phyloP scores from a whole-genome alignment of 2,888 invertebrate species.

The Agrotis exclamationis region DNA sequence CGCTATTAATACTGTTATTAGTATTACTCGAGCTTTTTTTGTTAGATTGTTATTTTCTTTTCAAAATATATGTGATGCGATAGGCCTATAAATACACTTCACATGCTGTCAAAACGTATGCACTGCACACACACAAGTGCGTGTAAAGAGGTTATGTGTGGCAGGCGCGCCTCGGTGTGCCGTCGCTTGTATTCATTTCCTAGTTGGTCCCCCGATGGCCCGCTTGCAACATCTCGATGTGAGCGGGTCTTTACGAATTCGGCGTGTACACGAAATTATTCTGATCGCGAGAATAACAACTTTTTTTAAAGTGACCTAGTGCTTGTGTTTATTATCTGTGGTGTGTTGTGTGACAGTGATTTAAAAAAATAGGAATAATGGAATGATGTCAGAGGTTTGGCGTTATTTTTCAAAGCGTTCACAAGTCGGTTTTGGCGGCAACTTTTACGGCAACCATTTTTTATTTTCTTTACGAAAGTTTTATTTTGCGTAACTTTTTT shows the following conservation, averaged over 20 bases:
- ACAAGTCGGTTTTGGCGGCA: constrained; percentile 72
- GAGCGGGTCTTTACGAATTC: constrained; percentile 87
- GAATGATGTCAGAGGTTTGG: constrained; percentile 77
- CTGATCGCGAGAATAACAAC: constrained; percentile 51
- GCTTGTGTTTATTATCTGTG: constrained; percentile 59
- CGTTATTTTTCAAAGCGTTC: constrained; percentile 61
- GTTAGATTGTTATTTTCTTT: constrained; percentile 35
- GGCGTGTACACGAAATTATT: constrained; percentile 83
- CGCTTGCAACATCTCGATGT: constrained; percentile 89
- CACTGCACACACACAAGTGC: constrained; percentile 76
- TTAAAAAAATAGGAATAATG: constrained; percentile 56
- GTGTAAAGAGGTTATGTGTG: constrained; percentile 70
- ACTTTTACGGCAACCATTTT: constrained; percentile 34
- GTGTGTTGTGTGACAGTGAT: constrained; percentile 68
- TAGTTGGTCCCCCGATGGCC: constrained; percentile 89
- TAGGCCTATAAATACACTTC: constrained; percentile 83
- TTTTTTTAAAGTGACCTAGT: constrained; percentile 60
- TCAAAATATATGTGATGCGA: constrained; percentile 54
- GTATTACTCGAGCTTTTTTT: constrained; percentile 28
- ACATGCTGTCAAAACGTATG: constrained; percentile 85
- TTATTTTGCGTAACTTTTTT: constrained; percentile 56
- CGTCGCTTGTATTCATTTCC: constrained; percentile 85
- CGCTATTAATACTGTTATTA: constrained; percentile 16
- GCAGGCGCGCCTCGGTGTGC: constrained; percentile 78
- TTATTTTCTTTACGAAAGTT: constrained; percentile 42